phyloP scores from a whole-genome alignment of 2,888 invertebrate genomes.

The Boloria euphrosyne region DNA sequence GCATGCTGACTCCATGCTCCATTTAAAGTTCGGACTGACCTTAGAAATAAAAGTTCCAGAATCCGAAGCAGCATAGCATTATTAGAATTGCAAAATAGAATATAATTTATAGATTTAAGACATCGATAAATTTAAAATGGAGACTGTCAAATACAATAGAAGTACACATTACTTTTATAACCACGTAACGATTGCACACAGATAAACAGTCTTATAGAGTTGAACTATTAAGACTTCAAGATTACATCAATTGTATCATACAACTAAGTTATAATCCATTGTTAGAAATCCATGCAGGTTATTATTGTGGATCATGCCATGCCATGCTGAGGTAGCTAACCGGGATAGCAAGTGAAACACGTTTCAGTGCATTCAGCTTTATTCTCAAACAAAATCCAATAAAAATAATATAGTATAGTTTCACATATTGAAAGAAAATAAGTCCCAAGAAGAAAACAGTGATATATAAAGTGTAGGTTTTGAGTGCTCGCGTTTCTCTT shows the following conservation, averaged over 20 bases:
- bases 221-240: slow-evolving; percentile 8
- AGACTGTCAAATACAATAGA: slow-evolving; percentile 19
- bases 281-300: slow-evolving; percentile 63
- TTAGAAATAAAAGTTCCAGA: slow-evolving; percentile 75
- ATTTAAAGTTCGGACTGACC: slow-evolving; percentile 72
- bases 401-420: slow-evolving; percentile 60
- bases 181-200: slow-evolving; percentile 11
- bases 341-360: slow-evolving; percentile 80
- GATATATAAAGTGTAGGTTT: slow-evolving; percentile 56
- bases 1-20: slow-evolving; percentile 77
- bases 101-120: slow-evolving; percentile 46
- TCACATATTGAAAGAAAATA: slow-evolving; percentile 65
- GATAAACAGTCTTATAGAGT: slow-evolving; percentile 6
- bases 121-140: slow-evolving; percentile 25
- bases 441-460: slow-evolving; percentile 59
- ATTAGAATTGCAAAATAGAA: slow-evolving; percentile 65
- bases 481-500: slow-evolving; percentile 59
- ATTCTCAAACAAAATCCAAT: slow-evolving; percentile 67
- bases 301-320: slow-evolving; percentile 70
- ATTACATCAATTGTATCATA: slow-evolving; percentile 7
- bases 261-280: slow-evolving; percentile 20
- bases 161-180: slow-evolving; percentile 3
- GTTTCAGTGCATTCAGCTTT: slow-evolving; percentile 78
- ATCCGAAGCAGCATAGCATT: slow-evolving; percentile 81
- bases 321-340: slow-evolving; percentile 71